A percentile compares a stretch with the other conserved stretches of the same genome.
Conservation (phyloP, 1,140 invertebrate genomes). For the Temnothorax nylanderi region DNA sequence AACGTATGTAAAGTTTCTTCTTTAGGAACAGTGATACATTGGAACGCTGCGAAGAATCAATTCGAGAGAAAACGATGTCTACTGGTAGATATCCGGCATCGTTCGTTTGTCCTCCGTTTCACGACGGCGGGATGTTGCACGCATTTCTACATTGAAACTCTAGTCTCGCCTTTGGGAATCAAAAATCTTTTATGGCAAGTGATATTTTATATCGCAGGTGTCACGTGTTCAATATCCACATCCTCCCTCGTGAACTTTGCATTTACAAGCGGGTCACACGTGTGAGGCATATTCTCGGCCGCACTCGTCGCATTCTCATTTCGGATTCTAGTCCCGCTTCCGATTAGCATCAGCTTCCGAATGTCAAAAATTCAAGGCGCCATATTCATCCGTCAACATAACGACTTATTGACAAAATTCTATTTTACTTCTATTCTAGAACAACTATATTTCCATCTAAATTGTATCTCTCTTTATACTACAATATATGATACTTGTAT, state of each 20-base stretch:
- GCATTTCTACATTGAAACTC: conserved; percentile 33
- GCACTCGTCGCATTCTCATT: conserved; percentile 47
- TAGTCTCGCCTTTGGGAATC: conserved; percentile 30
- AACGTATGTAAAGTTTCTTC: background rate
- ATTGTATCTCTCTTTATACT: background rate
- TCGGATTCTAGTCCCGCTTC: conserved; percentile 36
- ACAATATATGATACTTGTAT: background rate
- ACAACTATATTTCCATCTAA: background rate
- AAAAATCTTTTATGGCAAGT: conserved; percentile 57
- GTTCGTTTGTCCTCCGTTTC: background rate
- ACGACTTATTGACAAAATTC: background rate
- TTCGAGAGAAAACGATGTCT: background rate
- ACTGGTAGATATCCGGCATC: background rate
- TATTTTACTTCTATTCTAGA: conserved; percentile 6
- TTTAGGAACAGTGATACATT: background rate
- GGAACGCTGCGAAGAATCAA: background rate
- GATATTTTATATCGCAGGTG: conserved; percentile 61
- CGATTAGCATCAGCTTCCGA: conserved; percentile 51
- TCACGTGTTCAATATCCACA: conserved; percentile 58
- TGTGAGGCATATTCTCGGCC: conserved; percentile 59
- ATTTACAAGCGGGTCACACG: conserved; percentile 65
- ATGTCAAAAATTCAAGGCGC: conserved; percentile 52
- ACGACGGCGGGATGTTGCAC: background rate
- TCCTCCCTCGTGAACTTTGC: conserved; percentile 57
- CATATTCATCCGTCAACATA: conserved; percentile 17